Conservation (phyloP, 2,797 vertebrate genomes). For the Ctenopoma multispine region DNA sequence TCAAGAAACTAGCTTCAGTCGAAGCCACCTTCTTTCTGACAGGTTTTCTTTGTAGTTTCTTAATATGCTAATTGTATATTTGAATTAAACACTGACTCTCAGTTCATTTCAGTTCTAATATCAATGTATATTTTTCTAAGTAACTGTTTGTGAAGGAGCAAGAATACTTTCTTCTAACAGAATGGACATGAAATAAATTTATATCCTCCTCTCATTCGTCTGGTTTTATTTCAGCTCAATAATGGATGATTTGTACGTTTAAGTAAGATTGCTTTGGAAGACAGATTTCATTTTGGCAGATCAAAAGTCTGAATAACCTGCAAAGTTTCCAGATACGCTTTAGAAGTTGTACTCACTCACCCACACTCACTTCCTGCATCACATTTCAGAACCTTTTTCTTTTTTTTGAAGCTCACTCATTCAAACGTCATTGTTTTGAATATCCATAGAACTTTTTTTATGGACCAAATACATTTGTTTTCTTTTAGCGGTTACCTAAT, state of each 20-base stretch:
- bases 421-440: conserved; percentile 32
- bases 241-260: conserved; percentile 4
- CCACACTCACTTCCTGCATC: conserved; percentile 62
- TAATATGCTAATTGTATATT: conserved; percentile 83
- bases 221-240: conserved; percentile 51
- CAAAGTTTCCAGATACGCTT: conserved; percentile 57
- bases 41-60: conserved; percentile 72
- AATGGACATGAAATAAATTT: conserved; percentile 80
- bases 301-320: conserved; percentile 48
- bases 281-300: conserved; percentile 38
- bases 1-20: conserved; percentile 62
- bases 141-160: conserved; percentile 77
- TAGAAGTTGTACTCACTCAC: conserved; percentile 42
- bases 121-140: conserved; percentile 85
- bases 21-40: conserved; percentile 72
- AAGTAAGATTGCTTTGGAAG: conserved; percentile 1
- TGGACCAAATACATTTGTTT: background rate
- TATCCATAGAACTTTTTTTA: conserved; percentile 9
- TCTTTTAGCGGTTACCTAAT: background rate
- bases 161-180: conserved; percentile 72
- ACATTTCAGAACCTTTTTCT: conserved; percentile 26
- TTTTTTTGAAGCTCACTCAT: conserved; percentile 25
- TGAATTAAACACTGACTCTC: conserved; percentile 83
- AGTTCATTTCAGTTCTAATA: conserved; percentile 79
- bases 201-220: conserved; percentile 60